These are phyloP conservation scores for Geodia barretti DNA, from an alignment of 37 sponge, comb jelly and placozoan species.

Conservation along the genomic window DNA sequence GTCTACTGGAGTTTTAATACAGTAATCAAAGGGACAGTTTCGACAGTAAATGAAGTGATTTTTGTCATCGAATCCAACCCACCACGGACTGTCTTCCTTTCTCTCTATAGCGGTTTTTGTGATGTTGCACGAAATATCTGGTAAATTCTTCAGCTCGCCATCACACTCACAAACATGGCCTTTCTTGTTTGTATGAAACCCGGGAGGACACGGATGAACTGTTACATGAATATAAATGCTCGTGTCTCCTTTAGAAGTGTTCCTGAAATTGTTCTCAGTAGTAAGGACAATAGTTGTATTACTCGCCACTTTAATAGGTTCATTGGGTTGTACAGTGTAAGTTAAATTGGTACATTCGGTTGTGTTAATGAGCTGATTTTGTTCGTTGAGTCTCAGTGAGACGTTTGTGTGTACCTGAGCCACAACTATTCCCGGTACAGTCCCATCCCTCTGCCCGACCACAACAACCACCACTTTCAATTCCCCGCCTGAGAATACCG, in stretches of 20 bases:
- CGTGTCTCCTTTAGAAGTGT: not conserved
- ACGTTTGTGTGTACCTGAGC: not conserved
- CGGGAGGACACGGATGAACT: constrained; percentile 1
- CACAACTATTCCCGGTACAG: constrained; percentile 10
- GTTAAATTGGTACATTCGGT: not conserved
- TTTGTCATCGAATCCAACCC: not conserved
- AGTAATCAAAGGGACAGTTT: constrained; percentile 16
- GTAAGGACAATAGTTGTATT: not conserved
- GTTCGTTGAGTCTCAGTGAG: not conserved
- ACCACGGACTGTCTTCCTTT: not conserved
- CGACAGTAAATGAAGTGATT: not conserved
- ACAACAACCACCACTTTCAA: not conserved
- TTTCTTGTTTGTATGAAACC: not conserved
- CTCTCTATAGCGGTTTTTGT: not conserved
- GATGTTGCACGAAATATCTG: not conserved
- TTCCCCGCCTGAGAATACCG: not conserved
- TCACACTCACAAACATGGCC: not conserved
- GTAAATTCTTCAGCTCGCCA: not conserved
- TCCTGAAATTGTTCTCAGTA: not conserved
- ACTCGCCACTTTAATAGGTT: not conserved
- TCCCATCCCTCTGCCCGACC: constrained; percentile 9
- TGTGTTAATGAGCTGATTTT: not conserved
- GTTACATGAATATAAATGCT: not conserved
- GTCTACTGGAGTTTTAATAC: not conserved
- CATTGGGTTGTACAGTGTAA: not conserved